Evolutionary conservation across 1,140 invertebrate genomes (phyloP).

Genomic region (Drosophila nannoptera): DNA sequence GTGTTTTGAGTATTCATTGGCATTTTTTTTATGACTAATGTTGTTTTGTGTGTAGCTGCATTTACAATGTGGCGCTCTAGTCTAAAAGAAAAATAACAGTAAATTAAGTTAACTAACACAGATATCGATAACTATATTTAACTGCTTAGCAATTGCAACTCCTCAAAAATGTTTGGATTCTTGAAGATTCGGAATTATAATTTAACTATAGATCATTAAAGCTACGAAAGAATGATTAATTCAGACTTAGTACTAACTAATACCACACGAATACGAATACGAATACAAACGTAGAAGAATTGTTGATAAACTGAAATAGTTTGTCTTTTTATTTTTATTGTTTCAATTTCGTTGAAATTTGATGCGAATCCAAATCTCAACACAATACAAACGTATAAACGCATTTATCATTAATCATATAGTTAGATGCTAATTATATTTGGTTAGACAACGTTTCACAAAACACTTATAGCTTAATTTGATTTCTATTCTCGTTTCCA

Average conservation of each 20-base stretch:
- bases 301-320: constrained; percentile 48
- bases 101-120: constrained; percentile 4
- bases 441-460: constrained; percentile 73
- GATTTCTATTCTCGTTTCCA: constrained; percentile 5
- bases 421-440: constrained; percentile 61
- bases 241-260: constrained; percentile 20
- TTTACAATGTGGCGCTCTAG: constrained; percentile 17
- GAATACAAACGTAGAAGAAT: constrained; percentile 38
- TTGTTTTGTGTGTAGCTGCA: constrained; percentile 21
- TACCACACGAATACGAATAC: constrained; percentile 43
- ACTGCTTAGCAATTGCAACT: not conserved
- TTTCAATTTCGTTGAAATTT: constrained; percentile 35
- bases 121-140: constrained; percentile 14
- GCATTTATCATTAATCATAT: constrained; percentile 54
- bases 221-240: too few relatives aligned
- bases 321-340: constrained; percentile 2
- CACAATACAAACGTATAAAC: constrained; percentile 73
- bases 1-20: not conserved
- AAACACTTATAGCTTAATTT: constrained; percentile 68
- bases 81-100: constrained; percentile 23
- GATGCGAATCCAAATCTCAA: constrained; percentile 26
- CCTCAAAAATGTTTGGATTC: constrained; percentile 13
- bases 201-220: too few relatives aligned
- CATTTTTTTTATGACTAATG: not conserved
- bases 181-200: constrained; percentile 6